phyloP scores from a whole-genome alignment of 2,113 vertebrate species.

The Gavialis gangeticus region DNA sequence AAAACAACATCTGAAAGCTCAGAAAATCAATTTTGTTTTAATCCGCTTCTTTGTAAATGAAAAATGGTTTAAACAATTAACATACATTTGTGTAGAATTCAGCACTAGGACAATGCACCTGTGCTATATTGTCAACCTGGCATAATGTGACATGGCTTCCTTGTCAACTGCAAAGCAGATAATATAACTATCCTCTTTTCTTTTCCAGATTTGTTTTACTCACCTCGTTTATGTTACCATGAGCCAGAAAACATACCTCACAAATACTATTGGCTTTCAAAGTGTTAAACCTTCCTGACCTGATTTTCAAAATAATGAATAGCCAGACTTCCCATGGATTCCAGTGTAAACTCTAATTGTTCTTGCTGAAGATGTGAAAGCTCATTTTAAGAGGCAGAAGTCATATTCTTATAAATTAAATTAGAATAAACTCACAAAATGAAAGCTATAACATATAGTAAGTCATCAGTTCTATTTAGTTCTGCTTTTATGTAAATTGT shows the following conservation, averaged over 20 bases:
- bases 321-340: neutral
- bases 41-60: neutral
- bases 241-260: neutral
- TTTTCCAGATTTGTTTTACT: neutral
- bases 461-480: neutral
- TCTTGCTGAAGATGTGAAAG: neutral
- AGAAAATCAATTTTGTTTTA: neutral
- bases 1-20: neutral
- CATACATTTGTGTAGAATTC: neutral
- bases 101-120: neutral
- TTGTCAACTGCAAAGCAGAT: neutral
- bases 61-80: neutral
- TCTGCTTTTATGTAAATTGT: neutral
- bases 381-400: neutral
- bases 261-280: neutral
- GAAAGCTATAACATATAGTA: neutral
- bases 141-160: neutral
- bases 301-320: neutral
- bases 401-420: neutral
- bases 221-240: neutral
- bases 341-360: neutral
- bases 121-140: neutral
- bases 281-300: neutral
- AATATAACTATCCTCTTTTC: neutral
- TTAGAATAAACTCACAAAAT: neutral